These are phyloP conservation scores for Ryuthela nishihirai DNA, from an alignment of 2,888 invertebrate genomes.

Conservation along the genomic window DNA sequence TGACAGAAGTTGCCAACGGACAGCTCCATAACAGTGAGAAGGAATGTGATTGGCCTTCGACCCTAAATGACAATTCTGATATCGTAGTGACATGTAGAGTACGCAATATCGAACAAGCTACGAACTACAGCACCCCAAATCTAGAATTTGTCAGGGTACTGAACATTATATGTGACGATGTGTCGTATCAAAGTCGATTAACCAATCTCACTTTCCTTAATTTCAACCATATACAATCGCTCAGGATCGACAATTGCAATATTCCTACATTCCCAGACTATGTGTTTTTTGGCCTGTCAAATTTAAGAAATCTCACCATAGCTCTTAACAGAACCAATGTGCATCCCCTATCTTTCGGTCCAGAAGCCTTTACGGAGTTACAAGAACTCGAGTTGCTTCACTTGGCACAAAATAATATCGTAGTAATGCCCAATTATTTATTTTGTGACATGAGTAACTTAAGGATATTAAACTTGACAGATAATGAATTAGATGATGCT, in stretches of 20 bases:
- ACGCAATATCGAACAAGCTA: conserved; percentile 5
- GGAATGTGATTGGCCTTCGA: conserved; percentile 20
- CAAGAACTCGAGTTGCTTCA: conserved; percentile 42
- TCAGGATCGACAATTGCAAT: conserved; percentile 74
- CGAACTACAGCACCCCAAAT: conserved; percentile 6
- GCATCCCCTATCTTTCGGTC: conserved; percentile 57
- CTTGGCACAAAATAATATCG: conserved; percentile 43
- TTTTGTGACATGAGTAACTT: conserved; percentile 57
- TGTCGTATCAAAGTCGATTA: conserved; percentile 30
- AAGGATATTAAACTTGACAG: conserved; percentile 66
- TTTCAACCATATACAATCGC: conserved; percentile 67
- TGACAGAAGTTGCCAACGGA: too few relatives aligned
- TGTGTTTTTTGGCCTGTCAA: conserved; percentile 62
- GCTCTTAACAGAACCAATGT: conserved; percentile 74
- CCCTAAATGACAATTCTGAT: conserved; percentile 6
- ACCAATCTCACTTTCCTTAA: conserved; percentile 42
- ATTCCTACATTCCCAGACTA: conserved; percentile 42
- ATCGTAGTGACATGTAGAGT: conserved; percentile 19
- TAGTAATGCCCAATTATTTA: conserved; percentile 59
- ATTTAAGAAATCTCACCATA: conserved; percentile 63
- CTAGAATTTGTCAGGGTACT: conserved; percentile 54
- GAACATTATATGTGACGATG: conserved; percentile 62
- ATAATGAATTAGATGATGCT: conserved; percentile 72
- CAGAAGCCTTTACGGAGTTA: conserved; percentile 44
- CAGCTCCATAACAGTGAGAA: too few relatives aligned